Evolutionary conservation across 2,888 invertebrate genomes (phyloP), one percentile per base, ranked within the genome.

Genomic region (Drosophila percnosoma): DNA sequence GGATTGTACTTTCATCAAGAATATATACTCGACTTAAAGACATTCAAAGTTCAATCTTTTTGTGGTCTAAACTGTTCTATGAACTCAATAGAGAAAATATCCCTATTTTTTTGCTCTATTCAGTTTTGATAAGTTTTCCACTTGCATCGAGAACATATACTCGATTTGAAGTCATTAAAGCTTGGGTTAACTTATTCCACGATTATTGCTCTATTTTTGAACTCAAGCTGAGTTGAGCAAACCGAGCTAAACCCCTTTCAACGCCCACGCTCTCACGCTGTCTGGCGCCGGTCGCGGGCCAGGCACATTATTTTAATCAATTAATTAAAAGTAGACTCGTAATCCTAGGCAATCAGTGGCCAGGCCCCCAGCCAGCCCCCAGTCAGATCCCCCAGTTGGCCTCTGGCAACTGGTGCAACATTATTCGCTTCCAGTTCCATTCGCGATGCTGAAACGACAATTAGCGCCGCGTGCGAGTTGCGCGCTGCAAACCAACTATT

Each of bases 401-500:
- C 13, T 27, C 27, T 53, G 53, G 53, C 67, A 34, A 49, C 38
- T 49, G 45, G 27, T 48, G 5, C 8, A 11, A 45, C 58, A 55
- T 64, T 55, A 63, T 27, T 62, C 27, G 68, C 75, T 58, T 40
- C 74, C 80, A 90, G 90, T 90, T 77, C 76, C 68, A 82, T 73
- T 82, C 70, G 83, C 78, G 91, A 89, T 85, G 90, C 79, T 71
- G 76, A 76, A 73, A 78, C 77, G 91, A 83, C 90, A 88, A 90
- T 89, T 89, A 89, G 90, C 76, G 70, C 55, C 67, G 75, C 59
- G 48, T 69, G 63, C 67, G 68, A 51, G 21, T 61, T 59, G 48
- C 61, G 60, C 66, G 63, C 38, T 49, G 55, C 55, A 65, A 45
- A 38, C 54, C 52, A 63, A 45, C 21, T 8, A 45, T 15, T 45